phyloP scores from a whole-genome alignment of 2,797 vertebrate genomes.

The Centroberyx gerrardi region DNA sequence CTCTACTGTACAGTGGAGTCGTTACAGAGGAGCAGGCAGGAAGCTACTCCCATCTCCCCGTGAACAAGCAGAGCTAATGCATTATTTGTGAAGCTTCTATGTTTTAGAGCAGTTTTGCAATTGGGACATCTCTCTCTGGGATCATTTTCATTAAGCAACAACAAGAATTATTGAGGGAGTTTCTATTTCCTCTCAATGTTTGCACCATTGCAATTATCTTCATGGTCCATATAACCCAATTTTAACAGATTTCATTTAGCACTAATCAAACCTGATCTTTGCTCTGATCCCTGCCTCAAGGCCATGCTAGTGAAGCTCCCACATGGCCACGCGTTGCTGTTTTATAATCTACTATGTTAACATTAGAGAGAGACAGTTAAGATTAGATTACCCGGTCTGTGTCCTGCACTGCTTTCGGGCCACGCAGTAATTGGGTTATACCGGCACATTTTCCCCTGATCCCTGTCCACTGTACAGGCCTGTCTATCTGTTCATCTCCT shows the following conservation, averaged over 20 bases:
- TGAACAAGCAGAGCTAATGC: conserved; percentile 63
- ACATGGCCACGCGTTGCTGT: conserved; percentile 56
- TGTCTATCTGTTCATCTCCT: conserved; percentile 38
- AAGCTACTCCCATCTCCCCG: conserved; percentile 50
- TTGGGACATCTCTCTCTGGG: conserved; percentile 43
- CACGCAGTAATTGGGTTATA: conserved; percentile 72
- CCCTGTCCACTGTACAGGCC: conserved; percentile 47
- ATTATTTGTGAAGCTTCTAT: conserved; percentile 77
- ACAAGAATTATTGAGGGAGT: neutral
- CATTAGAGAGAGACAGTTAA: conserved; percentile 56
- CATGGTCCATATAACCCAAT: conserved; percentile 24
- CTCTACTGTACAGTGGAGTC: conserved; percentile 30
- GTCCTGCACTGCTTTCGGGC: conserved; percentile 55
- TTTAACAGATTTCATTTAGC: conserved; percentile 53
- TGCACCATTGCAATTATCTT: neutral
- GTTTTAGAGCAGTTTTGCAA: conserved; percentile 50
- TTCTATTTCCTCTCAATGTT: neutral
- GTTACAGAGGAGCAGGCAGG: conserved; percentile 41
- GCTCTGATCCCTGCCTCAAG: conserved; percentile 40
- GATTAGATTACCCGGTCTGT: conserved; percentile 72
- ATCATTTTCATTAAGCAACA: conserved; percentile 21
- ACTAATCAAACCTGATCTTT: conserved; percentile 46
- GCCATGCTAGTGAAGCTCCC: conserved; percentile 44
- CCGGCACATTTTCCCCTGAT: conserved; percentile 73
- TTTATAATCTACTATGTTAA: conserved; percentile 64